Base-by-base conservation (phyloP, 2,113 vertebrate genomes). In the Malurus cyaneus region DNA sequence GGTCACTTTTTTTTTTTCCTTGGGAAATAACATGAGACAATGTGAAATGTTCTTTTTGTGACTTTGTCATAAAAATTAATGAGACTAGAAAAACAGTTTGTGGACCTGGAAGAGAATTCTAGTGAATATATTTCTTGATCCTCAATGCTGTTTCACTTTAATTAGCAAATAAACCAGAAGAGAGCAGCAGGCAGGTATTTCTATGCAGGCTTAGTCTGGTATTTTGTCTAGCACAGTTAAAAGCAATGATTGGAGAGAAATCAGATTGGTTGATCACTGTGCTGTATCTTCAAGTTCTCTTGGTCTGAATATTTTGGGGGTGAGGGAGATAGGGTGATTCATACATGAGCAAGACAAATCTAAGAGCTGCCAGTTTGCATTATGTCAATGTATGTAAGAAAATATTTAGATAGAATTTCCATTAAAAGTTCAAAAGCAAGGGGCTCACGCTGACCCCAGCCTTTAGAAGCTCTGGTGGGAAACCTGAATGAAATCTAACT, bases 301-400 rank as follows among this genome's bases (percentile, higher is more conserved):
- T 83, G 62, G 44, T 87, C 73, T 85, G 67, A 74, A 72, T 95
- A 62, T 92, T 91, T 92, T 34, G 14, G 52, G 79, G 88, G 8
- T 85, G 78, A 91, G 66, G 5, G 73, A 89, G 66, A 70, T 80
- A 25, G 80, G 16, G 65, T 96, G 96, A 94, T 88, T 95, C 94
- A 96, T 94, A 57, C 81, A 93, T 88, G 36, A 92, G 72, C 87
- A 91, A 89, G 92, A 71, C 93, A 95, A 91, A 96, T 92, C 91
- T 65, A 65, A 94, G 92, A 96, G 95, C 96, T 98, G 91, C 96
- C 96, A 96, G 97, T 97, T 98, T 97, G 97, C 94, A 96, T 97
- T 98, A 98, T 98, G 96, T 98, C 97, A 98, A 97, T 96, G 97
- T 97, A 97, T 96, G 97, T 97, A 97, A 96, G 96, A 96, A 98